These are phyloP conservation scores for Aphaenogaster ashmeadi DNA, from an alignment of 1,140 invertebrate genomes.

Conservation along the genomic window DNA sequence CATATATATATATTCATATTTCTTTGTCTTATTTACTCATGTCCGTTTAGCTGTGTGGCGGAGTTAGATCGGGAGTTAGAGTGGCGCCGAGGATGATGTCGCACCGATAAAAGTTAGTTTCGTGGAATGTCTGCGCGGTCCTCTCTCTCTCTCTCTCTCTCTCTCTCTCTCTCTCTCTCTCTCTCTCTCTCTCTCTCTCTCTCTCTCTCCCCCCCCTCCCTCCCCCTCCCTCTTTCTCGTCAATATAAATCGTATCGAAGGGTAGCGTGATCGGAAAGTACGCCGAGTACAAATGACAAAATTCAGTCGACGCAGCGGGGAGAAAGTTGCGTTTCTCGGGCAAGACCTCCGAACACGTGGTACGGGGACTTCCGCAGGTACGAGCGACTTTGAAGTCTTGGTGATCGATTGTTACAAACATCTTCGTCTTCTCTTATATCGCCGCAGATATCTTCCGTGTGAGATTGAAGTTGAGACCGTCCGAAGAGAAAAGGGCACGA, in stretches of 20 bases:
- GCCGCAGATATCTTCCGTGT: not conserved
- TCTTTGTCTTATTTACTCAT: conserved; percentile 13
- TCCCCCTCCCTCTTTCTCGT: not conserved
- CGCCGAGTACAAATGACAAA: conserved; percentile 2
- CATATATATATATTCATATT: not conserved
- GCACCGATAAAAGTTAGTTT: conserved; percentile 5
- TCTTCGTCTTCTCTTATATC: not conserved
- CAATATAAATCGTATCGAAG: conserved; percentile 29
- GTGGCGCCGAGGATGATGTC: not conserved
- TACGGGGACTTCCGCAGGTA: not conserved
- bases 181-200: not conserved
- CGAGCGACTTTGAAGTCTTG: not conserved
- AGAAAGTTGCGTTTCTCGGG: not conserved
- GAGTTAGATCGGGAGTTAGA: conserved; percentile 1
- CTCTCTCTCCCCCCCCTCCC: not conserved
- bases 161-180: not conserved
- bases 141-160: not conserved
- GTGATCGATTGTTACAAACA: conserved; percentile 12
- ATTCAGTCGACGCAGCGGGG: not conserved
- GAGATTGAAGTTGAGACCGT: not conserved
- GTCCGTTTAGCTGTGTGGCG: not conserved
- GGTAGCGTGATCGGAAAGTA: not conserved
- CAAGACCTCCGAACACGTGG: not conserved
- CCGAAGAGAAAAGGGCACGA: not conserved
- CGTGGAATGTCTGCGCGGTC: conserved; percentile 21